These are phyloP conservation scores for Hypsopygia costalis DNA, from an alignment of 2,888 invertebrate species.

Conservation along the genomic window DNA sequence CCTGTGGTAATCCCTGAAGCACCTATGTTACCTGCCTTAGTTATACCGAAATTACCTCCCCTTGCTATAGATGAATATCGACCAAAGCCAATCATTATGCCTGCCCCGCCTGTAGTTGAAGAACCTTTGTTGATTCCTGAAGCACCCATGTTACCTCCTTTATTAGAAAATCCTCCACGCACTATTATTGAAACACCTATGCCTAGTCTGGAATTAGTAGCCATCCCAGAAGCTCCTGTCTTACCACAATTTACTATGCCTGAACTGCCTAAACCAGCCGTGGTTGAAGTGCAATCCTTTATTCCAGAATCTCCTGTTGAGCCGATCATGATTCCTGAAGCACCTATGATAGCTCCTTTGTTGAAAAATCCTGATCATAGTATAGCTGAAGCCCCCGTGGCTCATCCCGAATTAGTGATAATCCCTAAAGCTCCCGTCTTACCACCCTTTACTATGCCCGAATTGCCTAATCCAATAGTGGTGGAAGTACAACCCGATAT, in stretches of 20 bases:
- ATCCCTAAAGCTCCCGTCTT: not conserved
- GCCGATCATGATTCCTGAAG: too few species aligned
- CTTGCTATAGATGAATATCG: not conserved
- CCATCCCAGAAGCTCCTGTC: too few species aligned
- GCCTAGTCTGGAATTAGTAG: too few species aligned
- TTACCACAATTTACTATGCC: not conserved
- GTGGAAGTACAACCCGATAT: not conserved
- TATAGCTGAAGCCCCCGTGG: too few species aligned
- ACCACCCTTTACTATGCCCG: not conserved
- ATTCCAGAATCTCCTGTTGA: too few species aligned
- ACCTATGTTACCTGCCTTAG: not conserved
- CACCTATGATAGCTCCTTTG: too few species aligned
- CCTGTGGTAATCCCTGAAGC: not conserved
- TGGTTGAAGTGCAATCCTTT: not conserved
- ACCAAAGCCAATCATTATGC: not conserved
- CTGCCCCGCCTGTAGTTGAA: not conserved
- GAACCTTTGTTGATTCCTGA: not conserved
- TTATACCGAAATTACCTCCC: not conserved
- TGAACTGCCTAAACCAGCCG: not conserved
- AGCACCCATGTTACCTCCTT: not conserved
- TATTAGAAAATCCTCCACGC: too few species aligned
- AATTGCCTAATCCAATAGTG: not conserved
- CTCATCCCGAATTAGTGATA: not conserved
- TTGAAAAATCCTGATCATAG: too few species aligned
- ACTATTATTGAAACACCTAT: too few species aligned